phyloP scores from a whole-genome alignment of 2,888 invertebrate genomes.

The Heliconius erato region DNA sequence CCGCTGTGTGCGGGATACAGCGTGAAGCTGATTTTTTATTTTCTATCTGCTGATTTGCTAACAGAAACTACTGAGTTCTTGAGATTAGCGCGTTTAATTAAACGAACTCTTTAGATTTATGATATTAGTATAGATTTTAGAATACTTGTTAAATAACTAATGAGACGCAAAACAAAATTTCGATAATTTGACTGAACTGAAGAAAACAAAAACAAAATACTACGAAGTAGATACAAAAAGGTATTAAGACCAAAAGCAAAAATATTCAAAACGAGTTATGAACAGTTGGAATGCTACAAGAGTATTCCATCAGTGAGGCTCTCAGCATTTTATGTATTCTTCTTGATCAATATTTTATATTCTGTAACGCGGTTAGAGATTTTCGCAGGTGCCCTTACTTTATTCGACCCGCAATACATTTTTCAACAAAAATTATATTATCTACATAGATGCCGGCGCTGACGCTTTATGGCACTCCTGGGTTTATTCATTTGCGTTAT shows the following conservation, averaged over 20 bases:
- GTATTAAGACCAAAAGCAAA: background rate
- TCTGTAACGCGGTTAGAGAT: background rate
- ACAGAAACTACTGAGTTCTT: too few species aligned
- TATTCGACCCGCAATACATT: constrained; percentile 12
- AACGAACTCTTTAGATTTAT: too few species aligned
- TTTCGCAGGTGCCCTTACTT: constrained; percentile 15
- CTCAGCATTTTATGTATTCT: background rate
- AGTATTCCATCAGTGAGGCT: constrained; percentile 26
- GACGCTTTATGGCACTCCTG: constrained; percentile 13
- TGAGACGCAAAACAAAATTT: background rate
- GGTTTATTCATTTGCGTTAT: constrained; percentile 12
- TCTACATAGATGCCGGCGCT: constrained; percentile 1
- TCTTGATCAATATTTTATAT: constrained; percentile 27
- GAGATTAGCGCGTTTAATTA: too few species aligned
- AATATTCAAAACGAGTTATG: constrained; percentile 24
- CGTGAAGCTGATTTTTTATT: too few species aligned
- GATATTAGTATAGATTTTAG: too few species aligned
- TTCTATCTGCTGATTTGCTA: too few species aligned
- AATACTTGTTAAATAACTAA: background rate
- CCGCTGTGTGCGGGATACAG: too few species aligned
- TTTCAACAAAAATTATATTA: constrained; percentile 25
- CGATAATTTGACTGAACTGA: background rate
- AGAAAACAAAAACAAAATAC: background rate
- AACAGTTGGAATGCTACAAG: constrained; percentile 13
- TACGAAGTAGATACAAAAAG: background rate